These are phyloP conservation scores for Lates calcarifer DNA, from an alignment of 2,113 vertebrate species.

Conservation along the genomic window DNA sequence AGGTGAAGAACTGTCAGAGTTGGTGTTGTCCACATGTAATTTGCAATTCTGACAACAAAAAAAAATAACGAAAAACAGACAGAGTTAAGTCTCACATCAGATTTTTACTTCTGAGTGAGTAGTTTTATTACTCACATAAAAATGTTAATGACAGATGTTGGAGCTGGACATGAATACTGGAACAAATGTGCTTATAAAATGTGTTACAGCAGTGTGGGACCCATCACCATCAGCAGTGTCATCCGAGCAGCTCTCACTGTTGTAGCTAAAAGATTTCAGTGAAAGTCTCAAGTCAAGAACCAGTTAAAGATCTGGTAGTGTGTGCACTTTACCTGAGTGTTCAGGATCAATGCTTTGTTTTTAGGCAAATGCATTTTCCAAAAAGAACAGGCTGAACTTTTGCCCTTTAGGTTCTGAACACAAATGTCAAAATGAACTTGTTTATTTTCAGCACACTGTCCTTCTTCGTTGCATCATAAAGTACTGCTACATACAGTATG, in stretches of 20 bases:
- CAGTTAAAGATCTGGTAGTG: neutral
- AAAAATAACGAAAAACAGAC: neutral
- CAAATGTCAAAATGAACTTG: neutral
- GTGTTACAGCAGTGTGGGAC: slow-evolving; percentile 14
- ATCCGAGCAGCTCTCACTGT: neutral
- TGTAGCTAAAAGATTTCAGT: neutral
- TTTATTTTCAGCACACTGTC: neutral
- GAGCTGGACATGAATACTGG: neutral
- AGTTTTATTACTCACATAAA: neutral
- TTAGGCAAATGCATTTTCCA: neutral
- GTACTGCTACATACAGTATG: neutral
- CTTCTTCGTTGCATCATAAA: neutral
- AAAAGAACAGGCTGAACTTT: neutral
- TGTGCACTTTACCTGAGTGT: neutral
- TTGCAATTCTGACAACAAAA: neutral
- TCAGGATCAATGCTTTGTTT: neutral
- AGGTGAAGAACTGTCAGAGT: neutral
- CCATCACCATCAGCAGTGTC: neutral
- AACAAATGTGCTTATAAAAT: slow-evolving; percentile 11
- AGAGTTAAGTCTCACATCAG: neutral
- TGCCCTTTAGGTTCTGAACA: neutral
- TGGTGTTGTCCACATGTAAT: too few species aligned
- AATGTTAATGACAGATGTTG: neutral
- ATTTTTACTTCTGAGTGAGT: neutral
- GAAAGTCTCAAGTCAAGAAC: neutral